These are phyloP conservation scores for Hydropotes inermis DNA, from an alignment of 2,113 vertebrate genomes.

Conservation along the genomic window DNA sequence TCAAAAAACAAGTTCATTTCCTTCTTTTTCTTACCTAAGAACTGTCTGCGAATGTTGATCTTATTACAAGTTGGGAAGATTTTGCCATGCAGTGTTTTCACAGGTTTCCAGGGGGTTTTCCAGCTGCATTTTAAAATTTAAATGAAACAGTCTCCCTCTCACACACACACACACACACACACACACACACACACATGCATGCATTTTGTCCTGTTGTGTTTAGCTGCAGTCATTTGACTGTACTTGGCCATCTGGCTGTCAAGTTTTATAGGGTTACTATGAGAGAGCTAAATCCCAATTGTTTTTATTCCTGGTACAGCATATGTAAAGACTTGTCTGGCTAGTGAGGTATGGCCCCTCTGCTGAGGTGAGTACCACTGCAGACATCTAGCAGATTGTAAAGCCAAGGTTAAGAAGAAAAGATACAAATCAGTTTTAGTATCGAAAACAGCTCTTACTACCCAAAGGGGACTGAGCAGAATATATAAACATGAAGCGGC, in stretches of 20 bases:
- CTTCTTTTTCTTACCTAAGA: conserved; percentile 39
- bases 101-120: background rate
- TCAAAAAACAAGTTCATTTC: background rate
- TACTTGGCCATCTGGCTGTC: background rate
- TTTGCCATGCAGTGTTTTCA: background rate
- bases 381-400: background rate
- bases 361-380: background rate
- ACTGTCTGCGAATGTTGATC: background rate
- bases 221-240: background rate
- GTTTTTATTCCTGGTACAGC: background rate
- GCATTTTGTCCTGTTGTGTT: background rate
- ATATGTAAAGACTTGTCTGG: background rate
- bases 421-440: conserved; percentile 50
- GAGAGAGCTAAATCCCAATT: background rate
- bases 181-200: accelerated
- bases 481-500: conserved; percentile 23
- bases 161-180: accelerated
- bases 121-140: background rate
- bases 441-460: conserved; percentile 42
- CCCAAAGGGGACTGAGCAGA: background rate
- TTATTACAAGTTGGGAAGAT: background rate
- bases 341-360: background rate
- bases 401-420: conserved; percentile 3
- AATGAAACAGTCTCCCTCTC: background rate
- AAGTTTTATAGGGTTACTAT: background rate